Conservation (phyloP, 2,888 invertebrate species). For the Orgyia antiqua region DNA sequence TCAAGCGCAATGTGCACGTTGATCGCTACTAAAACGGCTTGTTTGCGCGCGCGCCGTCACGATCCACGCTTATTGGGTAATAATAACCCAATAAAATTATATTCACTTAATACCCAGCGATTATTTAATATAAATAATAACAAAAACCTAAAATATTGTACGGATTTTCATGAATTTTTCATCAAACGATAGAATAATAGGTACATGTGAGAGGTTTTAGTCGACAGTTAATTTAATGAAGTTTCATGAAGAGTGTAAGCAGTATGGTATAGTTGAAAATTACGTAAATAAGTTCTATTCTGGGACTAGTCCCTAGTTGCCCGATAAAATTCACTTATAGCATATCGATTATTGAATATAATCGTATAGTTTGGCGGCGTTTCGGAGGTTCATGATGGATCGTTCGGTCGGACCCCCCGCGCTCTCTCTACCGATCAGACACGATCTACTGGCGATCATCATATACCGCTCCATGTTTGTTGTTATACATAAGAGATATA, state of each 20-base stretch:
- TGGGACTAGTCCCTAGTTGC: too few species aligned
- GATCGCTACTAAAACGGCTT: conserved; percentile 51
- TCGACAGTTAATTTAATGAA: too few species aligned
- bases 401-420: conserved; percentile 60
- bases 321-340: conserved; percentile 75
- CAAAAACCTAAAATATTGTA: too few species aligned
- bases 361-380: conserved; percentile 59
- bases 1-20: conserved; percentile 25
- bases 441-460: conserved; percentile 41
- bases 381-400: conserved; percentile 67
- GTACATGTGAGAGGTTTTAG: too few species aligned
- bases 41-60: conserved; percentile 66
- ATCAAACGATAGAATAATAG: too few species aligned
- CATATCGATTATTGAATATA: conserved; percentile 71
- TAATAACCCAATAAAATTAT: too few species aligned
- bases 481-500: conserved; percentile 7
- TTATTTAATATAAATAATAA: too few species aligned
- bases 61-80: conserved; percentile 56
- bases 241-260: too few species aligned
- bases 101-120: too few species aligned
- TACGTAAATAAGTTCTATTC: too few species aligned
- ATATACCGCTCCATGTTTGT: conserved; percentile 10
- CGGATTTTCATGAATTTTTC: too few species aligned
- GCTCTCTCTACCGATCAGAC: conserved; percentile 43
- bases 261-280: too few species aligned